Base-by-base conservation (phyloP, 2,888 invertebrate genomes). In the Catocala fraxini region DNA sequence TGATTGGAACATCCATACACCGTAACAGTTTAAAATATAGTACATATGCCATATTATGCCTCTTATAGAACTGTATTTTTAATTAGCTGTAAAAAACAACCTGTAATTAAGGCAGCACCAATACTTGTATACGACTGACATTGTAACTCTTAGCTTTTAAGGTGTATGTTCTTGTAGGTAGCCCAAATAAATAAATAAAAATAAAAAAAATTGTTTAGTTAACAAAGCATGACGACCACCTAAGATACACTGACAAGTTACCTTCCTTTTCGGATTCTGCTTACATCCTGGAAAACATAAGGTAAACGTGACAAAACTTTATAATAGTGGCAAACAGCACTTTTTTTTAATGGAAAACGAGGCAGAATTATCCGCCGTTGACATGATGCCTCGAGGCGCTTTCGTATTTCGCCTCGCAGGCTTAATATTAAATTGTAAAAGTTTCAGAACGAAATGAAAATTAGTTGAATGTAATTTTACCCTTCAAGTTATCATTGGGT, bases 371-470 rank as follows among this genome's bases (percentile, higher is more conserved):
- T 11, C 25, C 39, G n/a, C 5, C 5, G 15, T 42, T 41, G 11
- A n/a, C 15, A 53, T n/a, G 13, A 42, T 11, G 9, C 9, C 43
- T 33, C 33, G 5, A 49, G 45, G 13, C 35, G 5, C 1, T 13
- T 47, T 15, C 1, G 11, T 39, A 47, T 47, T 54, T 15, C 15
- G 45, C 6, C 45, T 34, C 13, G 35, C 11, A 9, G 33, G 10
- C 0, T 5, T 6, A 6, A 5, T 45, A 15, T 55, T 15, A 39
- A 13, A 35, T 55, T 55, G n/a, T 25, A 15, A 47, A 55, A 41
- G n/a, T 55, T 55, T 55, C 6, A 55, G 1, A 34, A 43, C 12
- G 5, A 55, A 47, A 55, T 55, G 25, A 39, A 55, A 25, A 15
- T 55, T 47, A 47, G 12, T 13, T 39, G 39, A 34, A 55, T 46